These are phyloP conservation scores for Sebastes umbrosus DNA, from an alignment of 2,797 vertebrate species.

Conservation along the genomic window DNA sequence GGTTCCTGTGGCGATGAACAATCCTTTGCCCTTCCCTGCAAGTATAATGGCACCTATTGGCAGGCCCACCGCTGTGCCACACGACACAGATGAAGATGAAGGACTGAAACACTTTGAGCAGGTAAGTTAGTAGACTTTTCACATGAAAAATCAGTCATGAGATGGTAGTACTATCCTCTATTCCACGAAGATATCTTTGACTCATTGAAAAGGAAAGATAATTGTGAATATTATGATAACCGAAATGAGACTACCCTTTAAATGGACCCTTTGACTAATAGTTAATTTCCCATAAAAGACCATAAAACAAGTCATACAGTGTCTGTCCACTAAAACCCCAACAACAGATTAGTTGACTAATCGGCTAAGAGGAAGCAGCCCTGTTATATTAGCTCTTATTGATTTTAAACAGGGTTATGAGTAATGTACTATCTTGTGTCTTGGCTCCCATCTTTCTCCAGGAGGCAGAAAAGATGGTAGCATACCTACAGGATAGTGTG, in stretches of 20 bases:
- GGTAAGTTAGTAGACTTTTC: constrained; percentile 70
- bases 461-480: constrained; percentile 99
- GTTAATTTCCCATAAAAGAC: not conserved
- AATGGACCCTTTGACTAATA: not conserved
- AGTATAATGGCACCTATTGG: constrained; percentile 81
- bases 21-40: constrained; percentile 79
- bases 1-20: constrained; percentile 79
- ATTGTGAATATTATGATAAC: not conserved
- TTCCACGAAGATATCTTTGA: not conserved
- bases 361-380: not conserved
- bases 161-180: not conserved
- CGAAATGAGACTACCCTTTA: not conserved
- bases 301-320: not conserved
- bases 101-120: constrained; percentile 98
- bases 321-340: not conserved
- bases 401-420: not conserved
- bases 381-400: not conserved
- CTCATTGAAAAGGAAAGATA: not conserved
- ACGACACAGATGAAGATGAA: constrained; percentile 95
- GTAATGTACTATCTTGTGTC: not conserved
- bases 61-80: constrained; percentile 77
- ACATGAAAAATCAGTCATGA: not conserved
- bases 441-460: constrained; percentile 49
- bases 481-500: constrained; percentile 95
- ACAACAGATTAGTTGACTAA: not conserved